These are phyloP conservation scores for Pecten maximus DNA, from an alignment of 2,888 invertebrate genomes.

Conservation along the genomic window DNA sequence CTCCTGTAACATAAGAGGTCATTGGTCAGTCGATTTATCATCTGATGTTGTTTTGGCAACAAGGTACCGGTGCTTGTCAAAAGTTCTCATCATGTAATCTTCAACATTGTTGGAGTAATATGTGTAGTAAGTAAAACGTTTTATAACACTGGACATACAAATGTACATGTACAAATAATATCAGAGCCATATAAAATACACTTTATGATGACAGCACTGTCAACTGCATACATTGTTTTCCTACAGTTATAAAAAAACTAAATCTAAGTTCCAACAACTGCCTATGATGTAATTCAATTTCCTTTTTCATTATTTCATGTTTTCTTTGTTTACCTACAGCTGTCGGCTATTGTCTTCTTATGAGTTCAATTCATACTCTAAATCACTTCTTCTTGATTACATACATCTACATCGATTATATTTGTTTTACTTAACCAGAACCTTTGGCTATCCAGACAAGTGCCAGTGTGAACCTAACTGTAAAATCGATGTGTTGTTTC, in stretches of 20 bases:
- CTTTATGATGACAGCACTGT: background rate
- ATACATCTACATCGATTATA: background rate
- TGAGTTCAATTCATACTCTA: background rate
- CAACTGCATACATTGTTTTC: background rate
- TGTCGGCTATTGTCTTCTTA: background rate
- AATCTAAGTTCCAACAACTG: background rate
- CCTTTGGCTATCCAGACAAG: background rate
- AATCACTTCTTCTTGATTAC: background rate
- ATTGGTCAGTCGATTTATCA: too few relatives aligned
- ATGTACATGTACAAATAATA: background rate
- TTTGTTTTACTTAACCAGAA: background rate
- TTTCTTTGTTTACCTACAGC: slow-evolving; percentile 27
- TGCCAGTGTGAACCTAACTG: background rate
- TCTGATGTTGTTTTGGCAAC: too few relatives aligned
- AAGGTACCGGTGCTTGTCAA: too few relatives aligned
- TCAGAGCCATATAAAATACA: too few relatives aligned
- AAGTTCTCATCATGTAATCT: too few relatives aligned
- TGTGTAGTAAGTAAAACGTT: too few relatives aligned
- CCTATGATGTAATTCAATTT: background rate
- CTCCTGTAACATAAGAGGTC: too few relatives aligned
- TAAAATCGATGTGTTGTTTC: background rate
- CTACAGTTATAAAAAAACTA: background rate
- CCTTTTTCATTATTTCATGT: background rate
- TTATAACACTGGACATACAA: background rate
- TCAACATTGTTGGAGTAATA: too few relatives aligned